Conservation (phyloP, 1,140 invertebrate genomes). For the Brevipalpus yothersi region DNA sequence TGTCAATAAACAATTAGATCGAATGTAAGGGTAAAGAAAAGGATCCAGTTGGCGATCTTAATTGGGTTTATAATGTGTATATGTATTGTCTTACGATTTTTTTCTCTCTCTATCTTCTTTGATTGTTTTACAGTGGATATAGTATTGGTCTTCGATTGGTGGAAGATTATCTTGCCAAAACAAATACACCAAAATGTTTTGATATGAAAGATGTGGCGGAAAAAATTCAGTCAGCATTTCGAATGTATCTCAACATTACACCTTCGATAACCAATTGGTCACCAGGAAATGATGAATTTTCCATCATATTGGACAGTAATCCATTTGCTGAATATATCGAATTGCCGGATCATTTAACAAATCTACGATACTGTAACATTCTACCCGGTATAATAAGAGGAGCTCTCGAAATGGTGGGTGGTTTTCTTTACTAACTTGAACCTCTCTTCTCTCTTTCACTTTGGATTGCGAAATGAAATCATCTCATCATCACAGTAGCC, state of each 20-base stretch:
- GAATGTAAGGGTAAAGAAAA: conserved; percentile 32
- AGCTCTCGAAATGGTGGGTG: conserved; percentile 81
- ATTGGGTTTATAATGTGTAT: too few species aligned
- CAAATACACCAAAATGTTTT: conserved; percentile 62
- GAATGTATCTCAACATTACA: conserved; percentile 72
- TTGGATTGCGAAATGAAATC: not conserved
- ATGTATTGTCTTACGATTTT: too few species aligned
- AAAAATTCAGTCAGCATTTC: conserved; percentile 63
- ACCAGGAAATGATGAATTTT: conserved; percentile 81
- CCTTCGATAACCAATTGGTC: conserved; percentile 83
- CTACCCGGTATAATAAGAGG: conserved; percentile 78
- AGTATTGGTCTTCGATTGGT: conserved; percentile 93
- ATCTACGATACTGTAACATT: conserved; percentile 80
- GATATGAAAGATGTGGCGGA: conserved; percentile 93
- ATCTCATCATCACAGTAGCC: not conserved
- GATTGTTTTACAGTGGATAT: conserved; percentile 37
- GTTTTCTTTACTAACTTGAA: not conserved
- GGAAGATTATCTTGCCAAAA: conserved; percentile 88
- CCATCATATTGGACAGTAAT: conserved; percentile 76
- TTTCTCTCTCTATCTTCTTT: not conserved
- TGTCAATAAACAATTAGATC: conserved; percentile 73
- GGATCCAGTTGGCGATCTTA: too few species aligned
- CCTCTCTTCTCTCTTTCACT: too few species aligned
- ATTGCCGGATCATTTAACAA: conserved; percentile 58
- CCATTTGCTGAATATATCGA: conserved; percentile 97